Base-by-base conservation (phyloP, 2,888 invertebrate genomes). In the Ochropleura leucogaster region DNA sequence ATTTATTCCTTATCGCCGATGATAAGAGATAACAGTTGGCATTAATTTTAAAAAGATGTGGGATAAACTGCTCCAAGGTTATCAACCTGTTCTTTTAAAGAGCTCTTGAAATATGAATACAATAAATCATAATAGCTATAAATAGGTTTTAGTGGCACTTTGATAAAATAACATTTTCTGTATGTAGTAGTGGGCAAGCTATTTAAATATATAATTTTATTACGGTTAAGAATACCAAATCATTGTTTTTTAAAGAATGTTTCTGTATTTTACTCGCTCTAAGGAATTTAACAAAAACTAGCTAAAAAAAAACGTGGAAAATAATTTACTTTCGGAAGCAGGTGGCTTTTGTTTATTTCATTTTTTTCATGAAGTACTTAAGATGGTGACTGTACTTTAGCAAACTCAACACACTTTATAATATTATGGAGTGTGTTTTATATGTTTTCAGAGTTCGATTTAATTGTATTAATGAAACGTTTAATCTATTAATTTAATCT, bases 1-100 rank as follows among this genome's bases (percentile, higher is more conserved):
- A 68, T 74, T 70, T 77, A 59, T 59, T 73, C 30, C 46, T 67
- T 82, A 80, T 80, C 80, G 47, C 9, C 40, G 62, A 67, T 68
- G 69, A 77, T 68, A 72, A 68, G 16, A 64, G 72, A 77, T 81
- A 72, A 68, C 40, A 55, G 44, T 46, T 42, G 46, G 30, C 49
- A 60, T 46, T 20, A 18, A n/a, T 60, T 60, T 71, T 30, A 30
- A 20, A 68, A 74, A 76, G 70, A 62, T 46, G 30, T 44, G 44
- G 49, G 10, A 30, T 57, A 42, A 16, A 68, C 55, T n/a, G 62
- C 18, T 59, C 20, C 63, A 64, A 74, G 74, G 78, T 47, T 79
- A 53, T 8, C 40, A 20, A 46, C 10, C 20, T 49, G 53, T 65
- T 57, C 10, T 30, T 57, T 0, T 20, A 44, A 14, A 67, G 49